Percentiles rank a stretch among this genome's conserved stretches.
phyloP scores from a whole-genome alignment of 1,140 invertebrate genomes.

The Aphaenogaster floridana region DNA sequence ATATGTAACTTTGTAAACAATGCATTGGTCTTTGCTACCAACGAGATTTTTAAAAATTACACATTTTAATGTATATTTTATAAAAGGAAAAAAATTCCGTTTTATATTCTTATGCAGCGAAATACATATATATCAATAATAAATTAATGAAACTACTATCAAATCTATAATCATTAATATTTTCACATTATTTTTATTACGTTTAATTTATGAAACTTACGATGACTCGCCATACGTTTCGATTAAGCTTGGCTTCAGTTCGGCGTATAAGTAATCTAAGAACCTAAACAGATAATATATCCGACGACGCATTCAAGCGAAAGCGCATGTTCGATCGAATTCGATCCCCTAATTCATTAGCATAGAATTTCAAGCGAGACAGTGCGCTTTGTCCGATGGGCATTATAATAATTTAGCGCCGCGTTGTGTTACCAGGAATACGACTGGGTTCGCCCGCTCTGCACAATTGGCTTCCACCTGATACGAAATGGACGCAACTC shows the following conservation, averaged over 20 bases:
- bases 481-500: conserved; percentile 75
- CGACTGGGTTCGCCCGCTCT: conserved; percentile 44
- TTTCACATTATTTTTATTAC: background rate
- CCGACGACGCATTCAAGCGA: background rate
- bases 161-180: background rate
- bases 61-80: background rate
- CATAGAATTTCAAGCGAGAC: conserved; percentile 69
- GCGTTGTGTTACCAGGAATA: conserved; percentile 44
- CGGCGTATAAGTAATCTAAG: conserved; percentile 29
- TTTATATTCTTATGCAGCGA: background rate
- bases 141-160: background rate
- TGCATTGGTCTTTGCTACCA: background rate
- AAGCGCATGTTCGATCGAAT: conserved; percentile 37
- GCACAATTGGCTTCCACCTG: conserved; percentile 69
- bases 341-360: conserved; percentile 73
- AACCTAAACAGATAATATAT: conserved; percentile 43
- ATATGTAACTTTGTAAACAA: conserved; percentile 2
- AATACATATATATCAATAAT: background rate
- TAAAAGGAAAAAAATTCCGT: background rate
- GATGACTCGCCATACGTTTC: conserved; percentile 4
- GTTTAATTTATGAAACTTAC: background rate
- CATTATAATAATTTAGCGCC: conserved; percentile 74
- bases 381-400: conserved; percentile 61
- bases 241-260: conserved; percentile 41
- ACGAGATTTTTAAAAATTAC: conserved; percentile 39